Percentiles rank a stretch among this genome's conserved stretches.
phyloP scores from a whole-genome alignment of 2,113 vertebrate species.

The Xenopus laevis region DNA sequence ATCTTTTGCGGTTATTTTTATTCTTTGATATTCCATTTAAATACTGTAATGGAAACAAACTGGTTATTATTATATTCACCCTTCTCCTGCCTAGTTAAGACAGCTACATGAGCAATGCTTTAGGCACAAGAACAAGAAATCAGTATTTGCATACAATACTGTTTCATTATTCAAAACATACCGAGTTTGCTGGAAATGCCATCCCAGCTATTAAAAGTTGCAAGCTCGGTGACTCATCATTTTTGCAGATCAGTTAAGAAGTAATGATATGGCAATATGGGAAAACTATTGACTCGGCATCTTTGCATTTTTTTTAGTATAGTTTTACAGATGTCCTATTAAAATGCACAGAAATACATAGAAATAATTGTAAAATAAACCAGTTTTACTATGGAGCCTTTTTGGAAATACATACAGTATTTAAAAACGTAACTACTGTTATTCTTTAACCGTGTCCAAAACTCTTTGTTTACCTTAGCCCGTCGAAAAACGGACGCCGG shows the following conservation, averaged over 20 bases:
- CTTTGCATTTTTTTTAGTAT: constrained; percentile 13
- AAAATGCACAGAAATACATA: constrained; percentile 7
- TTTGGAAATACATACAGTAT: too few relatives aligned
- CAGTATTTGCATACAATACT: neutral
- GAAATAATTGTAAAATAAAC: neutral
- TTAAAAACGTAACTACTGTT: too few relatives aligned
- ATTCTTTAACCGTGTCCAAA: too few relatives aligned
- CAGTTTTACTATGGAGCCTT: neutral
- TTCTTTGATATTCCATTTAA: too few relatives aligned
- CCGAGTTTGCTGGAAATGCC: constrained; percentile 8
- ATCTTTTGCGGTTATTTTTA: too few relatives aligned
- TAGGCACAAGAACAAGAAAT: neutral
- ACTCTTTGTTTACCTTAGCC: too few relatives aligned
- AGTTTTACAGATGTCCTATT: constrained; percentile 6
- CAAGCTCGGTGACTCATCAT: constrained; percentile 11
- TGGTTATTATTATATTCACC: too few relatives aligned
- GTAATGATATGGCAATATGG: constrained; percentile 19
- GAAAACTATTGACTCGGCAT: constrained; percentile 20
- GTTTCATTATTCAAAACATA: neutral
- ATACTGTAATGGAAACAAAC: too few relatives aligned
- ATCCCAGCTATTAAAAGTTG: constrained; percentile 18
- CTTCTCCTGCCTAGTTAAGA: too few relatives aligned
- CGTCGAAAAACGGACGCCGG: too few relatives aligned
- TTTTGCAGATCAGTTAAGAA: constrained; percentile 20
- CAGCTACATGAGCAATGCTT: too few relatives aligned